phyloP scores from a whole-genome alignment of 2,888 invertebrate species.

The Melanophora roralis region DNA sequence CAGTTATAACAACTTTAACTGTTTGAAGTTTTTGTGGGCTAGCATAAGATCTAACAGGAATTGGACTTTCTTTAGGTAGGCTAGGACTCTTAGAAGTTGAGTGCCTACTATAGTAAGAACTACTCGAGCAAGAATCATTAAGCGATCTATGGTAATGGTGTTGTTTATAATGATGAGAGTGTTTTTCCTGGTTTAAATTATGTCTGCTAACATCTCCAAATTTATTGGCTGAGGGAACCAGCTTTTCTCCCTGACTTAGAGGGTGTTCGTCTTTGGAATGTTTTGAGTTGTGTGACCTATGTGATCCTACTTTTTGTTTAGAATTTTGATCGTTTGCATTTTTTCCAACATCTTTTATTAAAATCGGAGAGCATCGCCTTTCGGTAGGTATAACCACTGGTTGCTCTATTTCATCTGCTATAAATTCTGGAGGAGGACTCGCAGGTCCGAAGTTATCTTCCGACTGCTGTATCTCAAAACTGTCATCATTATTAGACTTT shows the following conservation, averaged over 20 bases:
- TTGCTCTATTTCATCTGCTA: slow-evolving; percentile 56
- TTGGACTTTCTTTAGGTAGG: background rate
- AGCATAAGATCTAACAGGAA: background rate
- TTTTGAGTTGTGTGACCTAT: background rate
- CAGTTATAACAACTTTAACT: slow-evolving; percentile 56
- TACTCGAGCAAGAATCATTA: background rate
- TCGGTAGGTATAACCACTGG: slow-evolving; percentile 68
- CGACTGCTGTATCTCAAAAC: too few relatives aligned
- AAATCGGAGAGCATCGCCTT: slow-evolving; percentile 64
- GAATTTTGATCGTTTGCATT: background rate
- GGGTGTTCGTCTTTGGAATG: slow-evolving; percentile 11
- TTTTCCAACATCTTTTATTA: slow-evolving; percentile 10
- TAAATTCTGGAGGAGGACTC: slow-evolving; percentile 66
- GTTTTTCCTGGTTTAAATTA: background rate
- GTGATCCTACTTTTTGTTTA: background rate
- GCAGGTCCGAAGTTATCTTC: slow-evolving; percentile 66
- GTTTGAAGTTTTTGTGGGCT: slow-evolving; percentile 34
- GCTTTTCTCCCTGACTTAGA: slow-evolving; percentile 25
- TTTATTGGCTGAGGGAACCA: background rate
- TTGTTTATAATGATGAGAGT: background rate
- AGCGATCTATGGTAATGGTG: background rate
- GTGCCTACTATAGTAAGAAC: background rate
- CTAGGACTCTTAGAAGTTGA: background rate
- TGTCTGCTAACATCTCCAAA: background rate
- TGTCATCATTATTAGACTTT: too few relatives aligned